phyloP scores from a whole-genome alignment of 2,888 invertebrate species.

The Stenoptilia bipunctidactyla region DNA sequence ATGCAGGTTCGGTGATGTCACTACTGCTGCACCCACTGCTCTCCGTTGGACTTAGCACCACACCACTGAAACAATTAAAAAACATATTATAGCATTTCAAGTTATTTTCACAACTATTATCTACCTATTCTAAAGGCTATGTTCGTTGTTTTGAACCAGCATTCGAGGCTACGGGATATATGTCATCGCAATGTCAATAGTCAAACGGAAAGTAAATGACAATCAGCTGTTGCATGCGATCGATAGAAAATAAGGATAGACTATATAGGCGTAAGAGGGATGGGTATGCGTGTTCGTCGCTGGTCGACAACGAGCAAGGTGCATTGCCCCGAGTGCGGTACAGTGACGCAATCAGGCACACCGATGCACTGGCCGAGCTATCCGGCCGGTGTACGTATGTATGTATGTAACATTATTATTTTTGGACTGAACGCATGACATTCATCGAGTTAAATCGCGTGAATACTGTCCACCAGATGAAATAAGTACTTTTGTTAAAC shows the following conservation, averaged over 20 bases:
- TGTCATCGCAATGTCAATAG: too few species aligned
- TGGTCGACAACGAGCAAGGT: slow-evolving; percentile 33
- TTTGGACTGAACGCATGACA: slow-evolving; percentile 46
- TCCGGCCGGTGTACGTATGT: slow-evolving; percentile 25
- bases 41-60: slow-evolving; percentile 82
- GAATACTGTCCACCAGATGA: slow-evolving; percentile 20
- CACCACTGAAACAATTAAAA: slow-evolving; percentile 77
- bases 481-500: too few species aligned
- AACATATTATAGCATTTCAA: slow-evolving; percentile 1
- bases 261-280: slow-evolving; percentile 26
- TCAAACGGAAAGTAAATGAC: slow-evolving; percentile 10
- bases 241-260: slow-evolving; percentile 33
- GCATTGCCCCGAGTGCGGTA: slow-evolving; percentile 58
- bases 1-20: slow-evolving; percentile 89
- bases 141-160: too few species aligned
- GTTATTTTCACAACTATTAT: slow-evolving; percentile 11
- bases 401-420: slow-evolving; percentile 34
- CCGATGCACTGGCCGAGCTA: slow-evolving; percentile 53
- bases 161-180: too few species aligned
- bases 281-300: slow-evolving; percentile 19
- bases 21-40: slow-evolving; percentile 78
- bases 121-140: too few species aligned
- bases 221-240: slow-evolving; percentile 56
- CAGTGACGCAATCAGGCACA: slow-evolving; percentile 56
- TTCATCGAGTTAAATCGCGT: slow-evolving; percentile 31